phyloP scores from a whole-genome alignment of 2,113 vertebrate genomes.

The Entelurus aequoreus region DNA sequence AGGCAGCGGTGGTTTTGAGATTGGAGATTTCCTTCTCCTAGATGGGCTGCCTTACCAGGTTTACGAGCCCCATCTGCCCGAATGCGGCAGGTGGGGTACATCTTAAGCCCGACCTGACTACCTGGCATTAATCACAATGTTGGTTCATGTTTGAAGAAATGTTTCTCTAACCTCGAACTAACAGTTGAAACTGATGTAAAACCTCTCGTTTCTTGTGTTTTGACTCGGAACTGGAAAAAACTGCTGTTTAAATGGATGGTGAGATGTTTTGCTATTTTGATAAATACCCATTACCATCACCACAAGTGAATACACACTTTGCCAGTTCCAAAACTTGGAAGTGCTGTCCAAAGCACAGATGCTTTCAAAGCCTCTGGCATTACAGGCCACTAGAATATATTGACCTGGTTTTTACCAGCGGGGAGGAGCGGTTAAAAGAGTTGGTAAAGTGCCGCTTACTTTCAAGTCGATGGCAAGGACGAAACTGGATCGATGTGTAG shows the following conservation, averaged over 20 bases:
- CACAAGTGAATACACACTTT: constrained; percentile 10
- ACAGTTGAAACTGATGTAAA: not conserved
- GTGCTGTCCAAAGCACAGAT: constrained; percentile 34
- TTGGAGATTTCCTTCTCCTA: too few relatives aligned
- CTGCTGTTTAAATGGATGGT: not conserved
- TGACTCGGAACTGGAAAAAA: constrained; percentile 1
- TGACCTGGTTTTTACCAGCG: constrained; percentile 19
- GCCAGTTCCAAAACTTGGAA: constrained; percentile 15
- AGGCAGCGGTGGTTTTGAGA: too few relatives aligned
- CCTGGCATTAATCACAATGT: not conserved
- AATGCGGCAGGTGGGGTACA: too few relatives aligned
- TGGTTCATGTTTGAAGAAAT: not conserved
- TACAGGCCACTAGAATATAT: constrained; percentile 14
- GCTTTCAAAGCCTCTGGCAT: constrained; percentile 35
- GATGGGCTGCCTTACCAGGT: too few relatives aligned
- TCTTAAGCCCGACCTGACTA: too few relatives aligned
- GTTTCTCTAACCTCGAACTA: not conserved
- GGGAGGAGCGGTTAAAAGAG: constrained; percentile 2
- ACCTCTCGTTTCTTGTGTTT: not conserved
- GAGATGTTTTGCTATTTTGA: constrained; percentile 15
- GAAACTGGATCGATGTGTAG: not conserved
- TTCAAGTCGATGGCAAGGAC: not conserved
- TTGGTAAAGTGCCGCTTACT: not conserved
- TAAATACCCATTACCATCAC: not conserved
- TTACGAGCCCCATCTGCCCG: too few relatives aligned